phyloP scores from a whole-genome alignment of 2,113 vertebrate species.

The Platichthys flesus region DNA sequence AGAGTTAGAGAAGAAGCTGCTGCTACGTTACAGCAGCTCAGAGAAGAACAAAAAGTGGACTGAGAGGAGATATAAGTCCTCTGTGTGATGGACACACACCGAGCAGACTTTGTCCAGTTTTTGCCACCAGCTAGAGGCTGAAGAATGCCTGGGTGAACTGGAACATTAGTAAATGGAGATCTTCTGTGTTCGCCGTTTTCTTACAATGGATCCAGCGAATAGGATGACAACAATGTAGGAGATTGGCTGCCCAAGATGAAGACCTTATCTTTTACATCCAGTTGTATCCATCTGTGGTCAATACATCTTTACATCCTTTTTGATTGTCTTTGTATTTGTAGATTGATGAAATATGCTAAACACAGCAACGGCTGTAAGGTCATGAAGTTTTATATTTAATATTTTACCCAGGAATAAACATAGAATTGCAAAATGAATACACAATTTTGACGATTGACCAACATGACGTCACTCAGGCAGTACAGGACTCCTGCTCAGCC shows the following conservation, averaged over 20 bases:
- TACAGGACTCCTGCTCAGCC: no score
- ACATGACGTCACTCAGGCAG: no score
- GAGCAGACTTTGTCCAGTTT: neutral
- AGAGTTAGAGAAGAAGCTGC: conserved; percentile 71
- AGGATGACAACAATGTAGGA: neutral
- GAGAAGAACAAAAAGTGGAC: conserved; percentile 44
- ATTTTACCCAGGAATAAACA: no score
- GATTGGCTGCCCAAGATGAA: neutral
- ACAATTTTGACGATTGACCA: no score
- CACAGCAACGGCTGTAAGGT: neutral
- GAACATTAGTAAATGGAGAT: neutral
- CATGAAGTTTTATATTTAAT: neutral
- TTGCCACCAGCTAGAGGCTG: neutral
- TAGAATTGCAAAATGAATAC: no score
- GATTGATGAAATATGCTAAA: neutral
- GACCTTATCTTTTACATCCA: neutral
- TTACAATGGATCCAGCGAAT: neutral
- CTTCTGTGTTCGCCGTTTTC: conserved; percentile 4
- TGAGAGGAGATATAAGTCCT: conserved; percentile 19
- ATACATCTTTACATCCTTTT: neutral
- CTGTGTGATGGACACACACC: conserved; percentile 1
- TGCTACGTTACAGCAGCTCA: conserved; percentile 27
- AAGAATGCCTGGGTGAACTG: neutral
- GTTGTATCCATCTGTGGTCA: neutral
- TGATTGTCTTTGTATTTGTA: conserved; percentile 17